Evolutionary conservation across 37 sponge, comb jelly and placozoan genomes (phyloP), one percentile per base, ranked within the genome.

Genomic region (Trichoplax adhaerens): DNA sequence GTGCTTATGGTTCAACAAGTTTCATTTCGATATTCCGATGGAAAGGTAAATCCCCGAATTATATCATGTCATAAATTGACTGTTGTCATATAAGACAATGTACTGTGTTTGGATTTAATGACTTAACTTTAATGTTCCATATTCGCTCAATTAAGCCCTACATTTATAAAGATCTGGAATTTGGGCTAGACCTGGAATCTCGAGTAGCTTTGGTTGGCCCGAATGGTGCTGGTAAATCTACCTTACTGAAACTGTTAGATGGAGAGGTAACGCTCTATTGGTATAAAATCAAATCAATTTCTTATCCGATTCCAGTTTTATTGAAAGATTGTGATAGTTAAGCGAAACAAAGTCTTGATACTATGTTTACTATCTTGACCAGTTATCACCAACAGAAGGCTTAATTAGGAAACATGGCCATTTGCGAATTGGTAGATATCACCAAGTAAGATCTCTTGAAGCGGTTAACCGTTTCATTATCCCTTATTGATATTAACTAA

Each of bases 1-100:
- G 94, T 93, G 64, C 77, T 93, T 65, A 93, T 93, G 94, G 89
- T 93, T 3, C 94, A 93, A 76, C 57, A 77, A 57, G 94, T 93
- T 62, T 74, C 74, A 77, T 93, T 93, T 75, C 64, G 81, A 68
- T 88, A 84, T 67, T 73, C 67, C 12, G 70, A 5, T 66, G 49
- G 10, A 66, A 8, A 29, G 29, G 29, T 29, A 29, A 29, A 29
- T 29, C 29, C 29, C 29, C 29, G 29, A 29, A 29, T 29, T 29
- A 29, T 29, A 29, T 29, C 29, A 29, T 29, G 29, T 29, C 29
- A 29, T 29, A 29, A 29, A 29, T 29, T 29, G 29, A 29, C 29
- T 29, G 29, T 29, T 29, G 29, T 29, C 29, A 29, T 29, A 29
- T 29, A 29, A 29, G 29, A 29, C 29, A 29, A 29, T 29, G 29